Base-by-base conservation (phyloP, 2,797 vertebrate species). In the Coluber constrictor region DNA sequence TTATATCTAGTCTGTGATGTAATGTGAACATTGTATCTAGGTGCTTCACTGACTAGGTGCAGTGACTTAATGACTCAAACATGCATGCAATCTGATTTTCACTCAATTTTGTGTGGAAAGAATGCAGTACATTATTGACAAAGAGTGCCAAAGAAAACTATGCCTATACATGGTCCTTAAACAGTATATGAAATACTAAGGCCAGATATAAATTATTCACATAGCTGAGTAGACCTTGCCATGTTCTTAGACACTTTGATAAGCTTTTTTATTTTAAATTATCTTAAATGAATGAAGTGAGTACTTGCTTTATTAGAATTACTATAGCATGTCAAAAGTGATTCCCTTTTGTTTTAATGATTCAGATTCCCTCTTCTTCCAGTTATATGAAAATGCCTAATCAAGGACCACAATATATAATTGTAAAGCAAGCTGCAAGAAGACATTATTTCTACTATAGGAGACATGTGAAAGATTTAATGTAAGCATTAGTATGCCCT, bases 401-500 rank as follows among this genome's bases (percentile, higher is more conserved):
- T 97, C 95, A 95, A 94, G 94, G 95, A 96, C 93, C 54, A 94
- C 95, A 95, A 95, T 95, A 94, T 32, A 87, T 94, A 96, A 95
- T 94, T 95, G 90, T 95, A 97, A 97, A 97, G 95, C 32, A 59
- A 96, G 94, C 96, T 93, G 92, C 95, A 97, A 37, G 97, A 98
- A 37, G 97, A 98, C 96, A 92, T 90, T 96, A 95, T 94, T 91
- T 94, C 95, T 94, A 94, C 94, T 94, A 95, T 95, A 97, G 96
- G 95, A 97, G 97, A 98, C 92, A 94, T 94, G 96, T 95, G 97
- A 96, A 97, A 97, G 97, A 97, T 98, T 97, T 97, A 97, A 97
- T 97, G 97, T 96, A 97, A 98, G 97, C 95, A 93, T 96, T 95
- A 95, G 96, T n/a, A 92, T 94, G 94, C 96, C 96, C 95, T 96